Evolutionary conservation across 2,797 vertebrate species (phyloP), one percentile per base, ranked within the genome.

Genomic region (Rousettus madagascariensis): DNA sequence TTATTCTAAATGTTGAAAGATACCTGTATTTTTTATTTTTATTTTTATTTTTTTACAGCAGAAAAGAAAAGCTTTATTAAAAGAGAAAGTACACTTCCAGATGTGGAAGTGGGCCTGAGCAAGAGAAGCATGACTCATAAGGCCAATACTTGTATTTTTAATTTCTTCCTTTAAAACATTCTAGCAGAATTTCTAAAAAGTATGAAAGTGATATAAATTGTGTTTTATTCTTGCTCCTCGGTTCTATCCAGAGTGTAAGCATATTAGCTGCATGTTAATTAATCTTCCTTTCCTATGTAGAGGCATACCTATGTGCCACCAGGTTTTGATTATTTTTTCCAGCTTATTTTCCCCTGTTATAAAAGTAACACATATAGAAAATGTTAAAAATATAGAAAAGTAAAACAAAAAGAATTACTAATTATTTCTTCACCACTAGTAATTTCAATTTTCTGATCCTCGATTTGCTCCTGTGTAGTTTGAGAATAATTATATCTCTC

Each of bases 401-500:
- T 61, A 90, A 91, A 91, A 82, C 38, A 88, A 89, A 26, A 90
- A 79, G 9, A 94, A 82, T 85, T 59, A 80, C 26, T 79, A 55
- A 74, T 55, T 71, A 94, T 74, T 83, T 86, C 30, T 69, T 84
- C 13, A 71, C 41, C 20, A 22, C 57, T 90, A 57, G 74, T 95
- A 63, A 72, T 90, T 89, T 78, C 51, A 49, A 83, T 89, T 86
- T 96, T 86, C 38, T 80, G 41, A 59, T 82, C 85, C 65, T 94
- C 69, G 51, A 4, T 28, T 91, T 83, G 36, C 30, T 93, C 19
- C 49, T 16, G 19, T 69, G 16, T 53, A 71, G 55, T 33, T 86
- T 61, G 71, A 93, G 12, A 80, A 61, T 77, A 89, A 71, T 46
- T 86, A 24, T 68, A 69, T 12, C 15, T 68, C 66, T 68, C 66